These are phyloP conservation scores for Bergia puertoricense DNA, from an alignment of 92 coral and sea anemone genomes.

Conservation along the genomic window DNA sequence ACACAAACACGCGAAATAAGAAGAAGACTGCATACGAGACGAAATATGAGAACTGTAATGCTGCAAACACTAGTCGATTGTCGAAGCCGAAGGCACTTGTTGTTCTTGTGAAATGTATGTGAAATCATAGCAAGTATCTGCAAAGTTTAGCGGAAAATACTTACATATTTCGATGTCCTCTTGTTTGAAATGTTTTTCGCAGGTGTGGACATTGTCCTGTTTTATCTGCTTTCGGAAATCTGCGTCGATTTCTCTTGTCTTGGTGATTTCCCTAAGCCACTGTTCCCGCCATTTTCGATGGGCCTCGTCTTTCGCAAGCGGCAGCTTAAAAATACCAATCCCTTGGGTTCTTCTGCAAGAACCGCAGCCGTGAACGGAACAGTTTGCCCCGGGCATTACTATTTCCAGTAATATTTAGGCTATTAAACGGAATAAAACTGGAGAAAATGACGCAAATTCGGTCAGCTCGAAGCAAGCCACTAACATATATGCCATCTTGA, in stretches of 20 bases:
- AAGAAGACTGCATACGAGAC: neutral
- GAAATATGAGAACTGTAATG: neutral
- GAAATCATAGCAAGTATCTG: neutral
- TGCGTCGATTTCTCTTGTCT: slow-evolving; percentile 27
- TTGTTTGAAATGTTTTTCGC: slow-evolving; percentile 37
- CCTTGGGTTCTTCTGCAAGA: slow-evolving; percentile 56
- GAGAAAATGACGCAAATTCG: slow-evolving; percentile 7
- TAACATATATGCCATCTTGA: slow-evolving; percentile 38
- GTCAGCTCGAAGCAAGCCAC: slow-evolving; percentile 44
- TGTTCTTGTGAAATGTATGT: neutral
- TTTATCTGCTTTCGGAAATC: slow-evolving; percentile 34
- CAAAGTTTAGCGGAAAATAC: neutral
- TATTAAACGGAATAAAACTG: slow-evolving; percentile 21
- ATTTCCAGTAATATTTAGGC: neutral
- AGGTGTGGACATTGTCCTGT: slow-evolving; percentile 29
- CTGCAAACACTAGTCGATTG: neutral
- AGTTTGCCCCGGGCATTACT: slow-evolving; percentile 57
- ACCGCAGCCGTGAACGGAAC: slow-evolving; percentile 62
- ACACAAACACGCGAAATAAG: neutral
- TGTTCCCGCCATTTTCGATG: slow-evolving; percentile 54
- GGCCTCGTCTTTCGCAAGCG: slow-evolving; percentile 47
- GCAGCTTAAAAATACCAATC: slow-evolving; percentile 60
- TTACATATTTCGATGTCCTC: slow-evolving; percentile 35
- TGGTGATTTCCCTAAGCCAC: slow-evolving; percentile 49
- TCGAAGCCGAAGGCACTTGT: neutral